Percentiles rank a stretch among this genome's conserved stretches.
Evolutionary conservation across 1,140 invertebrate genomes (phyloP).

Genomic region (Leptonema lineaticorne): DNA sequence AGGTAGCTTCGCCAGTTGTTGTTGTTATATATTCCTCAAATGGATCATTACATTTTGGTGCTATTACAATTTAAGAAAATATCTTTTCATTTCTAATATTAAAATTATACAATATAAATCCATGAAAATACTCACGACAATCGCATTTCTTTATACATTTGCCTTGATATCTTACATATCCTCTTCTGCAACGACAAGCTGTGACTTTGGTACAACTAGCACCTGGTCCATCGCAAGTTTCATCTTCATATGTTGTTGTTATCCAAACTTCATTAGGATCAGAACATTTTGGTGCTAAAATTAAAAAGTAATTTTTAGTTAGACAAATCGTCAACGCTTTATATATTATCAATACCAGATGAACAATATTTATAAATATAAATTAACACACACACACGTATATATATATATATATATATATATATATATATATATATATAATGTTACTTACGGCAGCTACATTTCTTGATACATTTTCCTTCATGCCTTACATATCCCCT

Average conservation of each 20-base stretch:
- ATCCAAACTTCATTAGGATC: conserved; percentile 10
- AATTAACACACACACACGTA: background rate
- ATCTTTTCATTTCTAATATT: no score
- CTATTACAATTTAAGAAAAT: no score
- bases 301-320: background rate
- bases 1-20: background rate
- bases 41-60: conserved; percentile 12
- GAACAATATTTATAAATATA: background rate
- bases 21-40: conserved; percentile 1
- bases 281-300: conserved; percentile 6
- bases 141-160: conserved; percentile 9
- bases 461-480: conserved; percentile 7
- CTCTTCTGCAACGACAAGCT: conserved; percentile 1
- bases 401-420: background rate
- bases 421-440: background rate
- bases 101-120: no score
- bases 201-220: background rate
- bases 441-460: conserved; percentile 1
- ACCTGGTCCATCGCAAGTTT: conserved; percentile 6
- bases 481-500: background rate
- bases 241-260: background rate
- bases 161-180: conserved; percentile 10
- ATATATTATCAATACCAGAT: no score
- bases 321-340: no score
- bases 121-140: conserved; percentile 2